Conservation (phyloP, 2,888 invertebrate species). For the Amphipoea oculea region DNA sequence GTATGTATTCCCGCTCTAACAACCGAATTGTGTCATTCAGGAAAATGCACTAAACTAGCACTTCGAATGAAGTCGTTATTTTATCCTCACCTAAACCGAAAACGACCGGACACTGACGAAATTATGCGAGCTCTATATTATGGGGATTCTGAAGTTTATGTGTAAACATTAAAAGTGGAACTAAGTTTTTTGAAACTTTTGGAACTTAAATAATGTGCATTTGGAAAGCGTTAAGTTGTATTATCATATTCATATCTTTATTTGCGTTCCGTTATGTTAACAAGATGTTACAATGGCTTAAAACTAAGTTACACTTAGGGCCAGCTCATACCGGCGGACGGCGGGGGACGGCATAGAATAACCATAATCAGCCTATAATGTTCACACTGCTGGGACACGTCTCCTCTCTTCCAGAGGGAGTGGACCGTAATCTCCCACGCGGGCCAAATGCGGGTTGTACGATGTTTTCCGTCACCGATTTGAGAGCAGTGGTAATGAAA, state of each 20-base stretch:
- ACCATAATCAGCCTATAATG: too few relatives aligned
- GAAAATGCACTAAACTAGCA: background rate
- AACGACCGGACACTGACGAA: background rate
- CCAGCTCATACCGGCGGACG: too few relatives aligned
- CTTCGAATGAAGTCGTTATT: slow-evolving; percentile 7
- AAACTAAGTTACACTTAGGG: too few relatives aligned
- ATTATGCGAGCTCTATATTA: background rate
- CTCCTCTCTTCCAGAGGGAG: too few relatives aligned
- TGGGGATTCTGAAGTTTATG: slow-evolving; percentile 5
- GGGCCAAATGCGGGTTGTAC: too few relatives aligned
- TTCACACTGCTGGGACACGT: too few relatives aligned
- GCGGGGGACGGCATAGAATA: too few relatives aligned
- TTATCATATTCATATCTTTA: background rate
- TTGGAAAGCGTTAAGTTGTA: background rate
- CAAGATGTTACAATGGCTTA: too few relatives aligned
- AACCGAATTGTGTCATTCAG: background rate
- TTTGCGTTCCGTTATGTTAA: background rate
- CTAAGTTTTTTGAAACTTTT: background rate
- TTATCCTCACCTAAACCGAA: background rate
- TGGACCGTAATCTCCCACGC: too few relatives aligned
- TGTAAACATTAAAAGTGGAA: background rate
- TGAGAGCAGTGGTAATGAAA: too few relatives aligned
- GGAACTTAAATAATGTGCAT: background rate
- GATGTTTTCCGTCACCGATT: too few relatives aligned
- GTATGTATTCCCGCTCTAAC: background rate